Base-by-base conservation (phyloP, 2,797 vertebrate species). In the Tapera naevia region DNA sequence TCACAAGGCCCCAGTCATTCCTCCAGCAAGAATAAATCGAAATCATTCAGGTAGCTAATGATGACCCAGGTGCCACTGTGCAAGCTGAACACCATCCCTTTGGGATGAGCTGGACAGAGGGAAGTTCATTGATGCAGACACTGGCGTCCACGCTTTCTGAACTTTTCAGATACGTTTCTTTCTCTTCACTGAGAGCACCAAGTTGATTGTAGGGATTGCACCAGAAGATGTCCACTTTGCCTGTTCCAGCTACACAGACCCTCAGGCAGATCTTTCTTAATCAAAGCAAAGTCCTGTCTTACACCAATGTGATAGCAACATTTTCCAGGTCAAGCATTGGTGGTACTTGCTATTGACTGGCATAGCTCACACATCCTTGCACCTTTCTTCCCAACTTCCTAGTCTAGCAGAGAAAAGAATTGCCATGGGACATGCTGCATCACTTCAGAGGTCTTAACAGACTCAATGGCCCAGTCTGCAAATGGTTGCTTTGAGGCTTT, bases 231-330 rank as follows among this genome's bases (percentile, higher is more conserved):
- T 17, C 58, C 30, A 11, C 53, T 91, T 82, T 62, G 28, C 18
- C 43, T 32, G 9, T 48, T 86, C 62, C 53, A 54, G 58, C 54
- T 73, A 74, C 35, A 23, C 0, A 41, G 43, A 62, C 53, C 69
- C 50, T 41, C 25, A 72, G 37, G 30, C 19, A 57, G 48, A 7
- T 21, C 54, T 65, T 79, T 64, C 54, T 61, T 72, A 72, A 58
- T 54, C 41, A 64, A 33, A 87, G 24, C 24, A 33, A 71, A 80
- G 24, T 72, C 35, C 53, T 35, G 6, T 21, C 41, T 69, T 53
- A 62, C 0, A 1, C 22, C 28, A 48, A 30, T 1, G 1, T 0
- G 3, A 75, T 0, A 80, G 56, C 15, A 41, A 50, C 3, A 12
- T 32, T 6, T 41, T 69, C 35, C 65, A 76, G 27, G 61, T 5